Evolutionary conservation across 2,888 invertebrate species (phyloP).

Genomic region (Rhopalosiphum nymphaeae): DNA sequence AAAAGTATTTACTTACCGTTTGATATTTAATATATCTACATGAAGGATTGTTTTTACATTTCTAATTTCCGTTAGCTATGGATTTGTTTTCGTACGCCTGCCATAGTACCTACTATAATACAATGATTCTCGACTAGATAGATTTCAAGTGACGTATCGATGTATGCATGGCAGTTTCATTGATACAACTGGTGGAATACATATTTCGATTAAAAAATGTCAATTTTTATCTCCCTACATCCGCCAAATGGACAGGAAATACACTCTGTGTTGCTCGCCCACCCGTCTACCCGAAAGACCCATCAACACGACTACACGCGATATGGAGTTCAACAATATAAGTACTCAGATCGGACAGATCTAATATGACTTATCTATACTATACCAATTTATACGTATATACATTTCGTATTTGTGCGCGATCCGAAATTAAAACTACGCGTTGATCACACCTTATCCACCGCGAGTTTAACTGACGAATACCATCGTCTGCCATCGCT

Average conservation of each 20-base stretch:
- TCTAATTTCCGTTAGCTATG: neutral
- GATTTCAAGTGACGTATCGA: slow-evolving; percentile 16
- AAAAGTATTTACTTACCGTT: neutral
- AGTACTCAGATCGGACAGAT: neutral
- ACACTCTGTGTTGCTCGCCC: neutral
- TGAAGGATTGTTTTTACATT: neutral
- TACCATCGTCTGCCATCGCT: neutral
- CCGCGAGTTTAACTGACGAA: neutral
- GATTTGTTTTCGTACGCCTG: neutral
- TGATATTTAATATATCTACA: neutral
- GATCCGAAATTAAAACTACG: neutral
- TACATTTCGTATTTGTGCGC: neutral
- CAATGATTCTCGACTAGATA: slow-evolving; percentile 26
- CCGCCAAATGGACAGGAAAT: neutral
- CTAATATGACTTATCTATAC: too few species aligned
- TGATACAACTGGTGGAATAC: neutral
- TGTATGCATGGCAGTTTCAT: neutral
- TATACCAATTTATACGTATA: too few species aligned
- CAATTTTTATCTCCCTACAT: slow-evolving; percentile 18
- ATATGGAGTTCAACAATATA: neutral
- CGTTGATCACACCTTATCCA: neutral
- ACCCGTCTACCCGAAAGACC: neutral
- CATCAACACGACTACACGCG: neutral
- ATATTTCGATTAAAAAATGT: slow-evolving; percentile 39
- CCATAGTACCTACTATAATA: neutral